Evolutionary conservation across 2,113 vertebrate species (phyloP), one percentile per base, ranked within the genome.

Genomic region (Quiscalus mexicanus): DNA sequence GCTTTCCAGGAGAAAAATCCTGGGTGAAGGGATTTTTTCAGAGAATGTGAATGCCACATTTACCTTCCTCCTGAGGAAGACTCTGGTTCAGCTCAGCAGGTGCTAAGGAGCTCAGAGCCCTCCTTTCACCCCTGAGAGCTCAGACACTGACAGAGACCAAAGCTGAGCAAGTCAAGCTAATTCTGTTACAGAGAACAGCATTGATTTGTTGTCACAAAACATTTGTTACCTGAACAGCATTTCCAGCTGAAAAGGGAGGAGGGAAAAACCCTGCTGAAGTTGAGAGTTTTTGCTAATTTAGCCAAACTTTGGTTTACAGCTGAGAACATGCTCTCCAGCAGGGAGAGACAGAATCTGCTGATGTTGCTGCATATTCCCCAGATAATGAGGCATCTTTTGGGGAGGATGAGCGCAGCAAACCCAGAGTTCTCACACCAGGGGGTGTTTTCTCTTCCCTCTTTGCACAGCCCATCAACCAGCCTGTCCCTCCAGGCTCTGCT

Each of bases 161-260:
- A 96, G 96, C 97, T 71, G 45, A 35, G 92, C n/a, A 9, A 70
- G 27, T 24, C 8, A 21, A 87, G 90, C 31, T 89, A 92, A 96
- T 97, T 95, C 96, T 97, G 94, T 97, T 98, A 97, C 98, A 97
- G 94, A 65, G 89, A 89, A 63, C 37, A 73, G 20, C 97, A 98
- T 98, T 95, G 98, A 98, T 98, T 97, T 97, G 68, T 91, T 96
- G 96, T 95, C 94, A 0, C 50, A 27, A 79, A 77, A 58, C 81
- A 68, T 95, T 91, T 92, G 92, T 67, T 84, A 88, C 86, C 75
- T 63, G 74, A 70, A 8, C 84, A 47, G 76, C 39, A 1, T 23
- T 80, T 84, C 68, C 87, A 90, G 90, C 60, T 88, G 92, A 56
- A 67, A 68, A 80, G 35, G 68, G 71, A 58, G 67, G 82, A 49